Conservation (phyloP, 1,140 invertebrate species). For the Gyrodactylus bullatarudis region DNA sequence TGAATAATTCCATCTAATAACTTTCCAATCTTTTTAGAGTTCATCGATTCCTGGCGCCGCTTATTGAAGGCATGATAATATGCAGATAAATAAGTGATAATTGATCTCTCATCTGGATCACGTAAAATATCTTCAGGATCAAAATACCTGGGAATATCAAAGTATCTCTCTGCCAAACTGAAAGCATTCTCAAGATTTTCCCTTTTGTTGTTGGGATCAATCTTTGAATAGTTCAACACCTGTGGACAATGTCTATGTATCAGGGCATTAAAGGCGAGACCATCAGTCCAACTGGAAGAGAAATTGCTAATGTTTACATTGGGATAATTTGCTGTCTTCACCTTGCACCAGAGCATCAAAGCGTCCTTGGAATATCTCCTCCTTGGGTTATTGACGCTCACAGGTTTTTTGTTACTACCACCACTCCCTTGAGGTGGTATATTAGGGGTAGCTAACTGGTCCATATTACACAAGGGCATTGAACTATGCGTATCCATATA, state of each 20-base stretch:
- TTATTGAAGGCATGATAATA: slow-evolving; percentile 99
- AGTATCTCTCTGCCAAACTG: slow-evolving; percentile 51
- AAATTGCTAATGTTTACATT: slow-evolving; percentile 48
- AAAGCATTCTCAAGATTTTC: slow-evolving; percentile 50
- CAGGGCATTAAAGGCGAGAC: slow-evolving; percentile 73
- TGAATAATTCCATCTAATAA: slow-evolving; percentile 75
- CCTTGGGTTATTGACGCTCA: too few species aligned
- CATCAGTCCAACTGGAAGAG: slow-evolving; percentile 61
- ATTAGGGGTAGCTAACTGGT: slow-evolving; percentile 24
- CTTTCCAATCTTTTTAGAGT: slow-evolving; percentile 82
- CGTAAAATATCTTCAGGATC: slow-evolving; percentile 67
- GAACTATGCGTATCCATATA: slow-evolving; percentile 74
- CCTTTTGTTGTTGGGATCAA: slow-evolving; percentile 40
- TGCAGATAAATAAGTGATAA: slow-evolving; percentile 97
- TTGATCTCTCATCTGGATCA: slow-evolving; percentile 91
- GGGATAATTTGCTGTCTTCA: slow-evolving; percentile 48
- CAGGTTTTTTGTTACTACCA: slow-evolving; percentile 27
- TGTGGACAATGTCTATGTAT: slow-evolving; percentile 78
- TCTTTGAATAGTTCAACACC: slow-evolving; percentile 42
- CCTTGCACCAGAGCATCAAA: slow-evolving; percentile 76
- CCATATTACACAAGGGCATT: too few species aligned
- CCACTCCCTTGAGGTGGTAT: background rate
- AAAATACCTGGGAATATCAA: slow-evolving; percentile 47
- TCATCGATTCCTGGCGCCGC: slow-evolving; percentile 92
- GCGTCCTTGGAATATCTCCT: slow-evolving; percentile 52